Evolutionary conservation across 1,140 invertebrate genomes (phyloP), one percentile per base, ranked within the genome.

Genomic region (Zaprionus africanus): DNA sequence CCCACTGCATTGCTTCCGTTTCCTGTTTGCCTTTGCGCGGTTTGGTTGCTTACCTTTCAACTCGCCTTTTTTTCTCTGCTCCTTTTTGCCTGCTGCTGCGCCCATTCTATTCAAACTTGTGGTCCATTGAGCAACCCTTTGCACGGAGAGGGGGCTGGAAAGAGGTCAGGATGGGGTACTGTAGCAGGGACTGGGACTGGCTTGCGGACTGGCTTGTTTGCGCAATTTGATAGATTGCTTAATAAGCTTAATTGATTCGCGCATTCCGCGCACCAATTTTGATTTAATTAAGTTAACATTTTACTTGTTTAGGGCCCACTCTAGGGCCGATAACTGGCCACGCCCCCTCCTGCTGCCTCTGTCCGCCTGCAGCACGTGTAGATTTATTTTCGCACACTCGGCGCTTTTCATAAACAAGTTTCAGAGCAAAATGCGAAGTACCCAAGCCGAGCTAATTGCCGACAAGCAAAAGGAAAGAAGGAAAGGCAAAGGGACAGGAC

Each of bases 241-340:
- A 90, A 90, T 90, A 90, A 90, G 85, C 85, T 90, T 90, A 90
- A 90, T 90, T 90, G 86, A 90, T 90, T 84, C 85, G 85, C 81
- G 71, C 72, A 71, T 59, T 81, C 82, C 73, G 85, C 81, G 56
- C 31, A 49, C 59, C 84, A 84, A 88, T 84, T 90, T 79, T 77
- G 81, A 82, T 90, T 90, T 90, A 90, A 90, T 90, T 88, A 90
- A 85, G 69, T 90, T 85, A 81, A 82, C 81, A 90, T 79, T 67
- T 49, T 17, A 70, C 68, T 75, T 83, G 72, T 73, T 75, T 69
- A 53, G n/a, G 22, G 3, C 43, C 12, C 38, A 5, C 31, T 34
- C 31, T 11, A 34, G 31, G 9, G 9, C 3, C 9, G 9, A 34
- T 34, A 34, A 34, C 31, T 34, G 31, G 31, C 36, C 38, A 43